Evolutionary conservation across 2,113 vertebrate species (phyloP).

Genomic region (Mormoops blainvillei): DNA sequence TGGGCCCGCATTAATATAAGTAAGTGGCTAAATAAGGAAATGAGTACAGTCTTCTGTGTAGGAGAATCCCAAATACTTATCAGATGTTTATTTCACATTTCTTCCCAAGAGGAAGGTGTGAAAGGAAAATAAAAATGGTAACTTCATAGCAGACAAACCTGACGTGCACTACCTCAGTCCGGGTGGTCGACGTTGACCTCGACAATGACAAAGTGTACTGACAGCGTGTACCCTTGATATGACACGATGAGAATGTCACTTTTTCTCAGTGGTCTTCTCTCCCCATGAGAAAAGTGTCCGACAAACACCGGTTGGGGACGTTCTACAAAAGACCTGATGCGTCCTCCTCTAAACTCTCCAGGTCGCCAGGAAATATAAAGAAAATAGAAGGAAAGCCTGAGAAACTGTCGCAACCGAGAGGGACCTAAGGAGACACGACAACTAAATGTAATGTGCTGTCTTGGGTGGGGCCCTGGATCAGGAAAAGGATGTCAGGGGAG

Average conservation of each 20-base stretch:
- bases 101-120: neutral
- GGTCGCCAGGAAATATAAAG: neutral
- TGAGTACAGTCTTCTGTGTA: neutral
- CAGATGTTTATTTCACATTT: neutral
- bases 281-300: neutral
- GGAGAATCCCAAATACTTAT: neutral
- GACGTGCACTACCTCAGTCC: no score
- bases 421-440: no score
- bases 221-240: rapidly evolving
- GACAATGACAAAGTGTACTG: rapidly evolving
- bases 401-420: neutral
- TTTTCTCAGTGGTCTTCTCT: neutral
- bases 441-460: neutral
- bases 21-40: no score
- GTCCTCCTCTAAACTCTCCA: neutral
- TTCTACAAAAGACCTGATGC: neutral
- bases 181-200: neutral
- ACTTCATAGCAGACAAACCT: neutral
- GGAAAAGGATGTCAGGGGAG: neutral
- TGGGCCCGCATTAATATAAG: rapidly evolving
- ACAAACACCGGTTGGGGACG: neutral
- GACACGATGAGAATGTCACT: rapidly evolving
- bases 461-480: neutral
- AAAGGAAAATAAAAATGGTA: neutral
- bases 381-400: neutral